Conservation (phyloP, 2,888 invertebrate species). For the Cephus runcator region DNA sequence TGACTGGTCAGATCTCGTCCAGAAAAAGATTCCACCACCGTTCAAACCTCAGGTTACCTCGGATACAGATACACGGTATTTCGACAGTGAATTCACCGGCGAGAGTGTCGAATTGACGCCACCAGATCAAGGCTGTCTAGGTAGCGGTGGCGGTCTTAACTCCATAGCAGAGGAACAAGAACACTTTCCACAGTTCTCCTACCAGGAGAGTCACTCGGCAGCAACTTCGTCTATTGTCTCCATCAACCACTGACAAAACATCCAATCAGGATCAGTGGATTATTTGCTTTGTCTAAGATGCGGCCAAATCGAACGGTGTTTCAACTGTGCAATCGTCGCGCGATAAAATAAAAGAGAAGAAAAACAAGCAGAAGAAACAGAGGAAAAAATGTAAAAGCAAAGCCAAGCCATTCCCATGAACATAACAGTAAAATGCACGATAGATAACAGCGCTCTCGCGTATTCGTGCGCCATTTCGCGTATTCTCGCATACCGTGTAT, state of each 20-base stretch:
- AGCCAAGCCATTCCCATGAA: too few relatives aligned
- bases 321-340: not conserved
- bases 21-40: constrained; percentile 93
- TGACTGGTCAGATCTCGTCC: constrained; percentile 93
- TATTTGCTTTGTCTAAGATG: not conserved
- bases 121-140: constrained; percentile 75
- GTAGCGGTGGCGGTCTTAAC: constrained; percentile 67
- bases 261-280: not conserved
- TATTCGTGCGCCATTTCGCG: too few relatives aligned
- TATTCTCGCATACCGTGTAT: too few relatives aligned
- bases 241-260: constrained; percentile 61
- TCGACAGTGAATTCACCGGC: constrained; percentile 98
- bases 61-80: constrained; percentile 97
- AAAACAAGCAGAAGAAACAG: not conserved
- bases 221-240: constrained; percentile 61
- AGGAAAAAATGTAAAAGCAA: not conserved
- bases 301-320: not conserved
- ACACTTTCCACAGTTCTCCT: constrained; percentile 77
- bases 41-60: constrained; percentile 94
- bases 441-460: too few relatives aligned
- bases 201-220: constrained; percentile 63
- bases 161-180: constrained; percentile 74
- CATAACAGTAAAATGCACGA: too few relatives aligned
- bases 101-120: constrained; percentile 97
- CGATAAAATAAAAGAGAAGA: not conserved